Evolutionary conservation across 1,140 invertebrate genomes (phyloP), one percentile per base, ranked within the genome.

Genomic region (Dermatophagoides farinae): DNA sequence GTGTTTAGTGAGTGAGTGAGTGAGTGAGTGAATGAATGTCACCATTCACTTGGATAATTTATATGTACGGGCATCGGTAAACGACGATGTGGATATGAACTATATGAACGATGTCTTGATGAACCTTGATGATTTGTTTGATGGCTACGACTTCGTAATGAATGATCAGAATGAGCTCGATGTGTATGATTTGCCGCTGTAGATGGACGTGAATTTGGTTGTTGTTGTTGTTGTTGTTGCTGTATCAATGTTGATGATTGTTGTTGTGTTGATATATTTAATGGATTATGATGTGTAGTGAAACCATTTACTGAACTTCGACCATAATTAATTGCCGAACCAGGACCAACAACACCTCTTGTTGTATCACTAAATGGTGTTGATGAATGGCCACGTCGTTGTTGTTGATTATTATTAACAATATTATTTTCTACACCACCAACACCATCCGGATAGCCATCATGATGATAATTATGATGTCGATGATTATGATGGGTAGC

Each of bases 31-130:
- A n/a, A 31, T 31, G 31, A 4, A 4, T 31, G 8, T 55, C 25
- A 55, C 53, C 53, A 55, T 25, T 55, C 53, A 55, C 25, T 55
- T 12, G 53, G 25, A 25, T 55, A 55, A 14, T 38, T 14, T 1
- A 23, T 38, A 2, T 38, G 53, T 44, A 38, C 41, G 4, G 53
- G 23, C 53, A 55, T 40, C 5, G 53, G 53, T 25, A 55, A 23
- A 11, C 53, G 53, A 11, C 53, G 53, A 44, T 55, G 53, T 38
- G 53, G 53, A 44, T 55, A 25, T 14, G 53, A 55, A 44, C 53
- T 55, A 25, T 55, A 55, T 20, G 53, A 55, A 23, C 53, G 53
- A 23, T 39, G 38, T 39, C 53, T 14, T 55, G 53, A 12, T 11
- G 53, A 31, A 22, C 51, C 31, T 25, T 14, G 20, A 38, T 44